phyloP scores from a whole-genome alignment of 2,113 vertebrate genomes.

The Chionis minor region DNA sequence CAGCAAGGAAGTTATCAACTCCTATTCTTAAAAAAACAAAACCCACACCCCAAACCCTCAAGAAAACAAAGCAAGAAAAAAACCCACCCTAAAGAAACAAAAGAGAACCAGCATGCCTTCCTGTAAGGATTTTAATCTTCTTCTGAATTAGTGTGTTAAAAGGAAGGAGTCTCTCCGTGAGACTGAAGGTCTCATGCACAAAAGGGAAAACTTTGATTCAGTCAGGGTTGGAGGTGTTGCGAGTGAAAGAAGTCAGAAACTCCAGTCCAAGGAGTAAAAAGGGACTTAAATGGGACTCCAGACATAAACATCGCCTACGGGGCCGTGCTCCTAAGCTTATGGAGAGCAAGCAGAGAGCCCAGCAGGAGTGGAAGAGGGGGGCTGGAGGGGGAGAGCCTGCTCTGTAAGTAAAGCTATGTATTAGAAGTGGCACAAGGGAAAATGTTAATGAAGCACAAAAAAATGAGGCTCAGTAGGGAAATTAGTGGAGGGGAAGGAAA shows the following conservation, averaged over 20 bases:
- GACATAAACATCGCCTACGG: rapidly evolving
- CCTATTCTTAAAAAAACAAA: background rate
- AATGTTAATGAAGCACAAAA: background rate
- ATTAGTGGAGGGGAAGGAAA: background rate
- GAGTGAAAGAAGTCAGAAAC: background rate
- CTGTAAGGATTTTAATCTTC: background rate
- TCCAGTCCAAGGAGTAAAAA: background rate
- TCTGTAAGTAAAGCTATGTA: background rate
- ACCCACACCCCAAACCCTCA: rapidly evolving
- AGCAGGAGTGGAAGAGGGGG: background rate
- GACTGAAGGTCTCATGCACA: background rate
- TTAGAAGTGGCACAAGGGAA: conserved; percentile 12
- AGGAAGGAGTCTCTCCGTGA: background rate
- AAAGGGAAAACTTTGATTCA: background rate
- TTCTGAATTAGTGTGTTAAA: background rate
- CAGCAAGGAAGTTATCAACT: background rate
- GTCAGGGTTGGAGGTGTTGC: rapidly evolving
- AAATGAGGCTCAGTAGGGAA: conserved; percentile 23
- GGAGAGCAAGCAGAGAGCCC: background rate
- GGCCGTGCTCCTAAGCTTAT: rapidly evolving
- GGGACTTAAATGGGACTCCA: background rate
- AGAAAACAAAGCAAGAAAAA: background rate
- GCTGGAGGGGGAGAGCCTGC: background rate
- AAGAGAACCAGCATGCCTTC: background rate
- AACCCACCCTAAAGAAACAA: background rate